Conservation (phyloP, 1,140 invertebrate species). For the Coelopa frigida region DNA sequence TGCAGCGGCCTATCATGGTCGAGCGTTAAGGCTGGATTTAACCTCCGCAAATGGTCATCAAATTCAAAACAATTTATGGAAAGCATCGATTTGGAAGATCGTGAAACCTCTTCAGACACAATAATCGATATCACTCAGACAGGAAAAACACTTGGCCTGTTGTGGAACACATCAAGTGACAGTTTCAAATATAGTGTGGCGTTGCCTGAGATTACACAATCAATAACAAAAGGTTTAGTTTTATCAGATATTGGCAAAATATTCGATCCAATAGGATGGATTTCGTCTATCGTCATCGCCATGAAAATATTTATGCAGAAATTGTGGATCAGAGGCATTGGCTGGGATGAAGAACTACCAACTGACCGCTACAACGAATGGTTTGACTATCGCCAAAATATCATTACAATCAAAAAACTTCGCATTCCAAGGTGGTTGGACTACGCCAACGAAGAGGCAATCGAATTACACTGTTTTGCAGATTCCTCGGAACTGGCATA, state of each 20-base stretch:
- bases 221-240: conserved; percentile 37
- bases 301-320: conserved; percentile 44
- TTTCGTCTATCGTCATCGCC: conserved; percentile 31
- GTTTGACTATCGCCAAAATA: conserved; percentile 15
- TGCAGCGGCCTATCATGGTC: no score
- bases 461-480: conserved; percentile 29
- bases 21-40: conserved; percentile 20
- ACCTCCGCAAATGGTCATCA: conserved; percentile 25
- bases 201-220: not conserved
- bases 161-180: not conserved
- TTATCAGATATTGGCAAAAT: conserved; percentile 36
- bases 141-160: conserved; percentile 3
- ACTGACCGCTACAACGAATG: conserved; percentile 13
- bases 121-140: not conserved
- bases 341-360: conserved; percentile 37
- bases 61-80: conserved; percentile 13
- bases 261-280: conserved; percentile 36
- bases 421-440: conserved; percentile 6
- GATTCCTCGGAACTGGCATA: conserved; percentile 37
- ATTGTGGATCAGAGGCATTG: conserved; percentile 25
- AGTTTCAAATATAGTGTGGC: conserved; percentile 4
- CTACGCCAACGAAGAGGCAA: not conserved
- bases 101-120: not conserved
- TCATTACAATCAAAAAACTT: conserved; percentile 14
- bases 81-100: conserved; percentile 3